Evolutionary conservation across 1,140 invertebrate species (phyloP).

Genomic region (Galleria mellonella): DNA sequence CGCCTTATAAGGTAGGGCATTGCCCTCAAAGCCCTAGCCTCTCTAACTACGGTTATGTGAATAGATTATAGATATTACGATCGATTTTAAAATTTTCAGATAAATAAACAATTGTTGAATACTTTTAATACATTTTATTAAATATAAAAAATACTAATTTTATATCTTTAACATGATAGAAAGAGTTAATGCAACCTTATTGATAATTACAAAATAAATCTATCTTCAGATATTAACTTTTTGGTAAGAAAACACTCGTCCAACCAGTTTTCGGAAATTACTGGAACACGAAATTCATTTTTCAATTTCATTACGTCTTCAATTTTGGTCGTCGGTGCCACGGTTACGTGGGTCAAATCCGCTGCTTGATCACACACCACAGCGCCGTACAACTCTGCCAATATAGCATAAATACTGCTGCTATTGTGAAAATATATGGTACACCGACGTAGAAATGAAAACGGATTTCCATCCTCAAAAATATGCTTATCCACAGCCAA

Average conservation of each 20-base stretch:
- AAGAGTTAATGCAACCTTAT: no score
- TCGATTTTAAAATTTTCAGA: no score
- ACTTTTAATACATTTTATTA: no score
- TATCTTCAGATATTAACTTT: not conserved
- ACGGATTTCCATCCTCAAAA: conserved; percentile 33
- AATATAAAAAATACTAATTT: no score
- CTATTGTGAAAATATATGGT: conserved; percentile 19
- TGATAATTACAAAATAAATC: no score
- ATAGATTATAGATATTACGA: no score
- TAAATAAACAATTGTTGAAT: no score
- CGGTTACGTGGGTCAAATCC: conserved; percentile 32
- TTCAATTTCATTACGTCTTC: conserved; percentile 19
- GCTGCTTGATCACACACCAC: conserved; percentile 12
- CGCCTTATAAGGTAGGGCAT: no score
- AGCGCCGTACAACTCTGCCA: conserved; percentile 42
- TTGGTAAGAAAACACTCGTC: conserved; percentile 26
- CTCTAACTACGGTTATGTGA: no score
- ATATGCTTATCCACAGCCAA: conserved; percentile 38
- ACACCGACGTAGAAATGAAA: conserved; percentile 44
- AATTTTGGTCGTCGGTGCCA: conserved; percentile 13
- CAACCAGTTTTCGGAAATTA: conserved; percentile 45
- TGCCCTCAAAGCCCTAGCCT: no score
- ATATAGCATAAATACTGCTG: conserved; percentile 10
- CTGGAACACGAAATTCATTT: conserved; percentile 1
- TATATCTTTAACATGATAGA: no score